These are phyloP conservation scores for Elgaria multicarinata DNA, from an alignment of 2,113 vertebrate genomes.

Conservation along the genomic window DNA sequence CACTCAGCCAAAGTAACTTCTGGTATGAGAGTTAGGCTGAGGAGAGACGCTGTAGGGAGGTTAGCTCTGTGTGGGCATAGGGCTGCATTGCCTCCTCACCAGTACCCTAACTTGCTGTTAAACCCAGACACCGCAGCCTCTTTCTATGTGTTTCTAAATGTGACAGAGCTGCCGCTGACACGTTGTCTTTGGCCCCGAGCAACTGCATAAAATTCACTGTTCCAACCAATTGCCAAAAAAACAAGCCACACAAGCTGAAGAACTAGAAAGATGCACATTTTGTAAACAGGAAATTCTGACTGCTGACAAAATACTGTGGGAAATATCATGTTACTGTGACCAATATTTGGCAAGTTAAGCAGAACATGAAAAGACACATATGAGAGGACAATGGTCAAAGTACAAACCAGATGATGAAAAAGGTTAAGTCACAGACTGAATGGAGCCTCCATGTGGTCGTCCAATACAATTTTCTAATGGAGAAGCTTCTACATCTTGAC, in stretches of 20 bases:
- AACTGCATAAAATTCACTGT: constrained; percentile 19
- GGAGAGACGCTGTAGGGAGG: background rate
- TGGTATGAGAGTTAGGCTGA: background rate
- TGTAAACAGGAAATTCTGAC: constrained; percentile 27
- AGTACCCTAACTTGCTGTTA: background rate
- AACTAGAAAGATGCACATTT: constrained; percentile 31
- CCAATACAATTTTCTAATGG: background rate
- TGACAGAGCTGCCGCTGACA: background rate
- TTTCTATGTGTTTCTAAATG: background rate
- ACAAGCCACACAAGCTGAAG: constrained; percentile 9
- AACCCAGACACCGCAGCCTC: background rate
- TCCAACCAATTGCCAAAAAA: constrained; percentile 17
- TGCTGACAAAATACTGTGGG: constrained; percentile 2
- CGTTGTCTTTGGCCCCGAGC: background rate
- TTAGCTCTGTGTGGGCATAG: background rate
- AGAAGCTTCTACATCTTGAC: background rate
- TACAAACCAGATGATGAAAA: background rate
- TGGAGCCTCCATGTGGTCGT: too few relatives aligned
- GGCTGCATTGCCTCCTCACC: background rate
- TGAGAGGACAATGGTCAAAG: background rate
- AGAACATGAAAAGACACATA: background rate
- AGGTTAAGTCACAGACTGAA: background rate
- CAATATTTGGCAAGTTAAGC: background rate
- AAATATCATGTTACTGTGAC: background rate
- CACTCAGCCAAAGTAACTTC: background rate